A percentile compares a stretch with the other conserved stretches of the same genome.
Evolutionary conservation across 2,113 vertebrate species (phyloP).

Genomic region (Podarcis cretensis): DNA sequence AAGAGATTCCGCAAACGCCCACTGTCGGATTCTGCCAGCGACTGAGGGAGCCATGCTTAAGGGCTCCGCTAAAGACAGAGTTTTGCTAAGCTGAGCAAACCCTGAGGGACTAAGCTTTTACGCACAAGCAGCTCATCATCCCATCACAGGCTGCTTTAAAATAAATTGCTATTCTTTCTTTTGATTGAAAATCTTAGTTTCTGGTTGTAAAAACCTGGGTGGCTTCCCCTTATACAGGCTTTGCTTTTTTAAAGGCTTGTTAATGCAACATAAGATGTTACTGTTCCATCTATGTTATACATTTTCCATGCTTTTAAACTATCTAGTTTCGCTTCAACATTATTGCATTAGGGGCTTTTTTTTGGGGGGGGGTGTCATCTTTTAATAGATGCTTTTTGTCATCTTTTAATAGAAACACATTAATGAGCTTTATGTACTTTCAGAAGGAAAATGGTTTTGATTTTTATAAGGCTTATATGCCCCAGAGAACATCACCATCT

Average conservation of each 20-base stretch:
- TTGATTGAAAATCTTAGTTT: neutral
- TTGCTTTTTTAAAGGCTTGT: neutral
- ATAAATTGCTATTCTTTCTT: neutral
- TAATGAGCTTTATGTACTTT: conserved; percentile 31
- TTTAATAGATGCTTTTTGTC: conserved; percentile 13
- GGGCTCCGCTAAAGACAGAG: too few relatives aligned
- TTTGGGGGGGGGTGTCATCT: neutral
- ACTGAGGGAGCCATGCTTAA: too few relatives aligned
- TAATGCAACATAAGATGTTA: conserved; percentile 1
- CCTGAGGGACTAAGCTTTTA: too few relatives aligned
- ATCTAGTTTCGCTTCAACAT: conserved; percentile 19
- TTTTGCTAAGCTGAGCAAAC: too few relatives aligned
- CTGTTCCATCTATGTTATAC: neutral
- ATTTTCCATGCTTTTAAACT: conserved; percentile 39
- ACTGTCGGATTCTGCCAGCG: too few relatives aligned
- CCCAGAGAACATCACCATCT: neutral
- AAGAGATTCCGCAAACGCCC: too few relatives aligned
- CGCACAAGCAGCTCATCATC: too few relatives aligned
- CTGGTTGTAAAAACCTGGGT: neutral
- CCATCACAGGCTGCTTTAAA: neutral
- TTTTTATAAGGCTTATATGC: conserved; percentile 4
- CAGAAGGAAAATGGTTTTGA: conserved; percentile 48
- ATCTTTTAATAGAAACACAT: neutral
- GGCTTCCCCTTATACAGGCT: neutral
- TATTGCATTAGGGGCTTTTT: conserved; percentile 21